Conservation (phyloP, 2,888 invertebrate species). For the Volucella inflata region DNA sequence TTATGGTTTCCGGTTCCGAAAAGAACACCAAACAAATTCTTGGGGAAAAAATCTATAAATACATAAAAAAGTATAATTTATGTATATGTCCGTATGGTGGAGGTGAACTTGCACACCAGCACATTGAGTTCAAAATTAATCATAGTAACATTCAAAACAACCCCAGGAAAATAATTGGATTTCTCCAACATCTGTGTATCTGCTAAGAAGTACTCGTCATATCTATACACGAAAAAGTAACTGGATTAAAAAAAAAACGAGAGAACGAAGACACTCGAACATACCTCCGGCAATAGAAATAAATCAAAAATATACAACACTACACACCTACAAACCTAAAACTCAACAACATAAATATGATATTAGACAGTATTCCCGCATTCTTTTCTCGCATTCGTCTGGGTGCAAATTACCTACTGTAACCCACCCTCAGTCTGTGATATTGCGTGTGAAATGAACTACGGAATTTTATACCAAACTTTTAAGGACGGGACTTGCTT, state of each 20-base stretch:
- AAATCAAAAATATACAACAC: conserved; percentile 54
- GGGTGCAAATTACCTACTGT: not conserved
- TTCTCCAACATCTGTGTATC: conserved; percentile 18
- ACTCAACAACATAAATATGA: conserved; percentile 29
- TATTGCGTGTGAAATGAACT: conserved; percentile 26
- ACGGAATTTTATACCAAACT: not conserved
- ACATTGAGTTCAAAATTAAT: no score
- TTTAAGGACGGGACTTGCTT: not conserved
- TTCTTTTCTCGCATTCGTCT: conserved; percentile 34
- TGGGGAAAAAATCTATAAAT: conserved; percentile 22
- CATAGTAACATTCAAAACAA: conserved; percentile 10
- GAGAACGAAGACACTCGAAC: not conserved
- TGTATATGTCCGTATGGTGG: not conserved
- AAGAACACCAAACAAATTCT: no score
- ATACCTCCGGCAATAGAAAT: conserved; percentile 18
- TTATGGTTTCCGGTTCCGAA: no score
- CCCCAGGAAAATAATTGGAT: conserved; percentile 21
- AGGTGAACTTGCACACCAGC: no score
- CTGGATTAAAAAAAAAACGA: conserved; percentile 37
- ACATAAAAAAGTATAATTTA: not conserved
- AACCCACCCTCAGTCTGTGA: not conserved
- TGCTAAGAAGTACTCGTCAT: not conserved
- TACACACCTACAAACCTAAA: no score
- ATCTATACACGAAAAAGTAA: not conserved
- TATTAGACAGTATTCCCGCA: conserved; percentile 53